A percentile compares a stretch with the other conserved stretches of the same genome.
Conservation (phyloP, 2,888 invertebrate species). For the Archips xylosteana region DNA sequence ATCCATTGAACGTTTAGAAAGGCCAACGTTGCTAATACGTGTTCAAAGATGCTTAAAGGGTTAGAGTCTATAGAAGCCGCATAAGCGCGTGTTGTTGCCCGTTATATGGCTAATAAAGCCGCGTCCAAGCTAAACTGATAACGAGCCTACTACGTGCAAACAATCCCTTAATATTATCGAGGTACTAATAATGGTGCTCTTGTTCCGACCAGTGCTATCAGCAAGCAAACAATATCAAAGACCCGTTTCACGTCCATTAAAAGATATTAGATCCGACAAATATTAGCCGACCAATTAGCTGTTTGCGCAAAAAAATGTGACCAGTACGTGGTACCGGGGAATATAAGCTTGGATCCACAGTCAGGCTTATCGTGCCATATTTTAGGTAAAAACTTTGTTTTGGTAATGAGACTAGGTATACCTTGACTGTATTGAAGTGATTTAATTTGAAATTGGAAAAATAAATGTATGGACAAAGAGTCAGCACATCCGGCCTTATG, state of each 20-base stretch:
- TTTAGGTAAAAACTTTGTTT: background rate
- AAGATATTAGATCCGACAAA: conserved; percentile 35
- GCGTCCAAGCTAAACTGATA: conserved; percentile 3
- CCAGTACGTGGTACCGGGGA: background rate
- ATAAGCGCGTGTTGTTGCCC: background rate
- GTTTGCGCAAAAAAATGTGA: conserved; percentile 35
- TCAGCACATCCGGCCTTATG: background rate
- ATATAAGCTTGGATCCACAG: background rate
- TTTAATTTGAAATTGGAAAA: background rate
- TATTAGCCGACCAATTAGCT: conserved; percentile 35
- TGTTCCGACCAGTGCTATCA: conserved; percentile 6
- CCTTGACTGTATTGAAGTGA: no score
- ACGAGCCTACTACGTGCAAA: conserved; percentile 3
- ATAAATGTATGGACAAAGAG: no score
- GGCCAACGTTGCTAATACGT: background rate
- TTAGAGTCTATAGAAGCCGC: conserved; percentile 17
- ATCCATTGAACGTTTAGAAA: background rate
- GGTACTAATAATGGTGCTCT: conserved; percentile 17
- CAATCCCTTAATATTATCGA: conserved; percentile 18
- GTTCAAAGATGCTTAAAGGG: conserved; percentile 1
- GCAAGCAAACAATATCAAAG: conserved; percentile 19
- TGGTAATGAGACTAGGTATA: no score
- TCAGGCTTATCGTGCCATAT: background rate
- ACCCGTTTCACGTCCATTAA: conserved; percentile 27
- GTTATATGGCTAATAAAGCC: conserved; percentile 12